Conservation (phyloP, 2,113 vertebrate genomes). For the Passer montanus region DNA sequence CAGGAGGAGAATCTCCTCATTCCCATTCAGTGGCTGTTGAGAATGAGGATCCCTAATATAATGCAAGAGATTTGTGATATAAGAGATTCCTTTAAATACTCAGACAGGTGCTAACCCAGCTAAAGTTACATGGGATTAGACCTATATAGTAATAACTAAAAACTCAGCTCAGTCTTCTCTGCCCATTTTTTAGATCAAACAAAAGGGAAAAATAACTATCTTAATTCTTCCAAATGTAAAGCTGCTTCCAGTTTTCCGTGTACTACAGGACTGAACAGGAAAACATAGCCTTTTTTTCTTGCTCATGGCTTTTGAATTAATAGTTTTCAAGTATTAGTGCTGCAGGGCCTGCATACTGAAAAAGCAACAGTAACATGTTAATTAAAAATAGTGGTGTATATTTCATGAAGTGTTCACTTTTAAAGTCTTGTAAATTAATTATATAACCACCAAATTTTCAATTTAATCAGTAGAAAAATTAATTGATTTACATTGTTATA, state of each 20-base stretch:
- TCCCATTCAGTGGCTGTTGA: not conserved
- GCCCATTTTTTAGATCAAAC: not conserved
- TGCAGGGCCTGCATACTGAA: slow-evolving; percentile 4
- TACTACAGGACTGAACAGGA: not conserved
- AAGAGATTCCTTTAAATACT: not conserved
- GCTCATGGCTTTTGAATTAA: slow-evolving; percentile 20
- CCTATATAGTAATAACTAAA: not conserved
- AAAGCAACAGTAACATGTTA: not conserved
- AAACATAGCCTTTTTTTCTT: not conserved
- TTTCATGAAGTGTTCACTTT: not conserved
- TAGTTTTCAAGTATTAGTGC: slow-evolving; percentile 10
- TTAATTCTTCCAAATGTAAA: not conserved
- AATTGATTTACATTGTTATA: not conserved
- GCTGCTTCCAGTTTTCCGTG: not conserved
- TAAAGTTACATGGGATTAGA: not conserved
- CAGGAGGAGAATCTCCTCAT: not conserved
- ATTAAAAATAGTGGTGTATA: not conserved
- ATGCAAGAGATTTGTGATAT: not conserved
- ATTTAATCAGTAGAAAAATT: slow-evolving; percentile 36
- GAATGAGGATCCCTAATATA: not conserved
- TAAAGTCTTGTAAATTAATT: slow-evolving; percentile 4
- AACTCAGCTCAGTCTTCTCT: not conserved
- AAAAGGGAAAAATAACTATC: not conserved
- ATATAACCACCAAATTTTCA: not conserved
- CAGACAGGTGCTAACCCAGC: not conserved